Percentiles rank a stretch among this genome's conserved stretches.
phyloP scores from a whole-genome alignment of 2,797 vertebrate species.

The Schizothorax lantsangensis region DNA sequence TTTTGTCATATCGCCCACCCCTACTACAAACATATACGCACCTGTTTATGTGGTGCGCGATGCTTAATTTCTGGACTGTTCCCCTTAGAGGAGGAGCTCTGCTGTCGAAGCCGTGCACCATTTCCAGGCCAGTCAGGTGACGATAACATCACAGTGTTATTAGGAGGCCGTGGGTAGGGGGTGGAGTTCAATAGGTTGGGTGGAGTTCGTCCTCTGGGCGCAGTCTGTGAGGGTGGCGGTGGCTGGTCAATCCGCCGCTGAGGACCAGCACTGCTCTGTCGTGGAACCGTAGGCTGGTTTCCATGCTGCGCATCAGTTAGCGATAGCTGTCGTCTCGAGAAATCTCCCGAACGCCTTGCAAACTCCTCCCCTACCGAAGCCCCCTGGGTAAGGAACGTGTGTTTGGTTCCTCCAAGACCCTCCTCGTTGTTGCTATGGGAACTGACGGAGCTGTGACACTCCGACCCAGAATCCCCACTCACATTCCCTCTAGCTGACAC shows the following conservation, averaged over 20 bases:
- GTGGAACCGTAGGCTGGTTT: slow-evolving; percentile 83
- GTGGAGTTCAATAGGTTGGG: slow-evolving; percentile 87
- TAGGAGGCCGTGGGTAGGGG: slow-evolving; percentile 89
- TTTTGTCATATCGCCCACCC: background rate
- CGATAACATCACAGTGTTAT: slow-evolving; percentile 88
- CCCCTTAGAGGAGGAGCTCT: slow-evolving; percentile 94
- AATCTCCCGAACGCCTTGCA: slow-evolving; percentile 86
- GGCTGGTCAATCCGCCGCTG: slow-evolving; percentile 96
- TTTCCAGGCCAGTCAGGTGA: slow-evolving; percentile 93
- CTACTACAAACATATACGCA: slow-evolving; percentile 61
- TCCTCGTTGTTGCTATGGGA: slow-evolving; percentile 99
- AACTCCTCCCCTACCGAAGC: slow-evolving; percentile 86
- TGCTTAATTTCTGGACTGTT: slow-evolving; percentile 97
- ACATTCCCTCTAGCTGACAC: slow-evolving; percentile 88
- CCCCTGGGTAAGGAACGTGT: slow-evolving; percentile 80
- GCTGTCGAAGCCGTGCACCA: slow-evolving; percentile 89
- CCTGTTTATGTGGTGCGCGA: slow-evolving; percentile 91
- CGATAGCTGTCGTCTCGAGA: slow-evolving; percentile 90
- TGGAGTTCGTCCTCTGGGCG: slow-evolving; percentile 88
- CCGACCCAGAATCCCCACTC: slow-evolving; percentile 90
- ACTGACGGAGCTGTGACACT: slow-evolving; percentile 97
- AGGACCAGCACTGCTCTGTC: slow-evolving; percentile 94
- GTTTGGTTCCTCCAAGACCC: slow-evolving; percentile 74
- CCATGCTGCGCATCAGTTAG: slow-evolving; percentile 85
- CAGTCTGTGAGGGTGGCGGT: slow-evolving; percentile 76